Conservation (phyloP, 2,113 vertebrate species). For the Procavia capensis region DNA sequence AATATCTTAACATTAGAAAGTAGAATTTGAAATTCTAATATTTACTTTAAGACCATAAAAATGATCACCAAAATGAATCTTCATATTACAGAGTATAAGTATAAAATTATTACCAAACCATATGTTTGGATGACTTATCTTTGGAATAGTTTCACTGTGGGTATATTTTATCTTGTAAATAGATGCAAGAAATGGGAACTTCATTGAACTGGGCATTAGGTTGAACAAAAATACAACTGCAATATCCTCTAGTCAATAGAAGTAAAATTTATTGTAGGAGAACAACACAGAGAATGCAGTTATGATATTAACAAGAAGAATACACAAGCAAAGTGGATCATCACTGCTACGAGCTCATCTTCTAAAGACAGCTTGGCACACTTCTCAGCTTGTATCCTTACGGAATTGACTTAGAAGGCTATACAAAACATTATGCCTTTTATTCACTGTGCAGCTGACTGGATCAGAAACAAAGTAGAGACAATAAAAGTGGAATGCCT, state of each 20-base stretch:
- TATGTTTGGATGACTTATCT: background rate
- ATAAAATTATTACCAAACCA: background rate
- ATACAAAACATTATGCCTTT: background rate
- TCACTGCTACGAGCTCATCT: too few relatives aligned
- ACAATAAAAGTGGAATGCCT: constrained; percentile 3
- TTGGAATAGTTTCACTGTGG: background rate
- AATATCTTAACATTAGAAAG: background rate
- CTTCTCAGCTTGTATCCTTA: background rate
- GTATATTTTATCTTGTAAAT: background rate
- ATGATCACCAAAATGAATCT: background rate
- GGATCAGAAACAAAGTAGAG: constrained; percentile 38
- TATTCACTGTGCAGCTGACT: background rate
- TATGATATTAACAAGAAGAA: background rate
- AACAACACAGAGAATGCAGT: background rate
- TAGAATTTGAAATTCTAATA: background rate
- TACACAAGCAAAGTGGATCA: accelerated
- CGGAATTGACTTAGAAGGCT: background rate
- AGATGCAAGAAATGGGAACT: background rate
- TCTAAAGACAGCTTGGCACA: background rate
- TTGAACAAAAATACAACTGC: background rate
- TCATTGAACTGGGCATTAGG: background rate
- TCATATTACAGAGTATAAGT: background rate
- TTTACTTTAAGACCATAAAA: background rate
- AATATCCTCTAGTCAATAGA: background rate
- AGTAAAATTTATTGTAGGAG: background rate